These are phyloP conservation scores for Lota lota DNA, from an alignment of 2,113 vertebrate genomes.

Conservation along the genomic window DNA sequence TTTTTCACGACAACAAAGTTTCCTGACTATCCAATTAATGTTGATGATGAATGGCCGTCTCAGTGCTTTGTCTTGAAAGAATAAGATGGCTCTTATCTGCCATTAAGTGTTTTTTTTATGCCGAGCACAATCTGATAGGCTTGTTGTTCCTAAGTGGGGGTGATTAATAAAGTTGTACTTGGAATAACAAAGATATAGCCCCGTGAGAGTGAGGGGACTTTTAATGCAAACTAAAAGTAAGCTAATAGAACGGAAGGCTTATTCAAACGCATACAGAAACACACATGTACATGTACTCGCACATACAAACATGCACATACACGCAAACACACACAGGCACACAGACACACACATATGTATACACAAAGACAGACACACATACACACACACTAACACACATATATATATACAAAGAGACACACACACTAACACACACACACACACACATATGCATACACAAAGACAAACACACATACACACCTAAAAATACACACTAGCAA, in stretches of 20 bases:
- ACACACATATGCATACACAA: not conserved
- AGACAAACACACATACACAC: not conserved
- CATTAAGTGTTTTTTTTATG: constrained; percentile 44
- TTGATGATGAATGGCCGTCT: constrained; percentile 62
- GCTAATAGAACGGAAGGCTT: not conserved
- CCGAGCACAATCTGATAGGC: constrained; percentile 25
- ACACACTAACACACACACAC: not conserved
- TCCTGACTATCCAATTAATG: constrained; percentile 70
- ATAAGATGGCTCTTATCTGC: constrained; percentile 29
- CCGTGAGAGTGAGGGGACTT: not conserved
- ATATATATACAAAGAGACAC: not conserved
- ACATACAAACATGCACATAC: not conserved
- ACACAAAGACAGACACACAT: no score
- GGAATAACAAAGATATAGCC: not conserved
- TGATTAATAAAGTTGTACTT: constrained; percentile 17
- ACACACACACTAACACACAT: not conserved
- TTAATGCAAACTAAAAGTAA: not conserved
- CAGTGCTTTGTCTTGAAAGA: constrained; percentile 30
- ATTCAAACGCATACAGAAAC: not conserved
- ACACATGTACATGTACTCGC: not conserved
- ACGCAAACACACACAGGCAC: constrained; percentile 1
- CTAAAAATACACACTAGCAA: constrained; percentile 1
- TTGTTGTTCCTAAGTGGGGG: constrained; percentile 14
- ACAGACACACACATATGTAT: no score
- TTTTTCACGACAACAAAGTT: constrained; percentile 68